Evolutionary conservation across 2,113 vertebrate genomes (phyloP), one percentile per base, ranked within the genome.

Genomic region (Bubo scandiacus): DNA sequence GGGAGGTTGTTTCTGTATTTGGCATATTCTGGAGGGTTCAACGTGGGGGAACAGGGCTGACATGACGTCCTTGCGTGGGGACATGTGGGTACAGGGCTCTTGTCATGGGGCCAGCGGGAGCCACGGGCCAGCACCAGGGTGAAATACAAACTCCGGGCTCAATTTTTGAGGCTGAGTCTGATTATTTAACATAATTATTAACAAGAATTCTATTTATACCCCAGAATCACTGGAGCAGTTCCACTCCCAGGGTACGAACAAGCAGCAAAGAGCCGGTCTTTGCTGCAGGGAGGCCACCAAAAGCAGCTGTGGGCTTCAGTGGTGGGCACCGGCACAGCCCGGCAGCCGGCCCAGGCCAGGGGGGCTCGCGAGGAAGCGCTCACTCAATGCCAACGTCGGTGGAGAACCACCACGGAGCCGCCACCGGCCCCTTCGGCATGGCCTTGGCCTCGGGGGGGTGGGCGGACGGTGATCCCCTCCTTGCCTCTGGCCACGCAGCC

Each of bases 331-430:
- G 0, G 25, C 80, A 36, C 26, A 6, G 59, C 18, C 29, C 0
- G 0, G 38, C 21, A 30, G 49, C 58, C 40, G 11, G 80, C 27
- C 1, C 14, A 11, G 65, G 18, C 29, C 40, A 7, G 13, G 45
- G 27, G 16, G 7, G 11, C 21, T 82, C 6, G 0, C 0, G 9
- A 51, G 38, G 77, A 52, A 78, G 18, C 0, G 1, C 20, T 51
- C 1, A 2, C 16, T 61, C n/a, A 26, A 6, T 3, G 2, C 58
- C 40, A 38, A 19, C 3, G 0, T 10, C 0, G 9, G 2, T 40
- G 62, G 29, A 5, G 52, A 83, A 55, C 75, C 16, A 4, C 20
- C 3, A 2, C 0, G 4, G 47, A 72, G 77, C 57, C 10, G 3
- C 26, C 34, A 0, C 23, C 2, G 5, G 45, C 38, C 8, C 49